Conservation (phyloP, 2,797 vertebrate species). For the Dromococcyx pavoninus region DNA sequence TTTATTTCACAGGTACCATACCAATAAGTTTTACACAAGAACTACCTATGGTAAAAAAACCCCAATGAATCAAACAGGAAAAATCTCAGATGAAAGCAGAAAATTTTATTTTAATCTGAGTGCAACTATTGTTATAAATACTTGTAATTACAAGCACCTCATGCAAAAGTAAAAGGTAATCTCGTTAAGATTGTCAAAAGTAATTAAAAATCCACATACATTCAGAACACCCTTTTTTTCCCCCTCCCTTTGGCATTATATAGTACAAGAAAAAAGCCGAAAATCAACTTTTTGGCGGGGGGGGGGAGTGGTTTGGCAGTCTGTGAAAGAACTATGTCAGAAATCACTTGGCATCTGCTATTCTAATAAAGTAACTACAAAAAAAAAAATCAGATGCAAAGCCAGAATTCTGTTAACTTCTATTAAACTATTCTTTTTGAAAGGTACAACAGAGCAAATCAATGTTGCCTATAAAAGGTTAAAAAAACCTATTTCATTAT, state of each 20-base stretch:
- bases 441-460: not conserved
- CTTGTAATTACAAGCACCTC: not conserved
- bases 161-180: not conserved
- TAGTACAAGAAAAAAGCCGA: not conserved
- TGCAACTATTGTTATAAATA: not conserved
- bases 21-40: not conserved
- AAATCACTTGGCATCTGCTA: slow-evolving; percentile 11
- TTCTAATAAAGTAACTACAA: not conserved
- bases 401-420: not conserved
- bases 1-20: not conserved
- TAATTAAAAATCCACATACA: not conserved
- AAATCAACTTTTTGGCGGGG: not conserved
- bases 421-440: not conserved
- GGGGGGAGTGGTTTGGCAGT: not conserved
- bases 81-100: not conserved
- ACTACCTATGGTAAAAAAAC: not conserved
- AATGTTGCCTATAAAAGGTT: not conserved
- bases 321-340: not conserved
- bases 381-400: not conserved
- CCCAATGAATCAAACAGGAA: not conserved
- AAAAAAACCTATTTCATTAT: not conserved
- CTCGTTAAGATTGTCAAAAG: not conserved
- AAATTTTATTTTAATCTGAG: not conserved
- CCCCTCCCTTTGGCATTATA: not conserved
- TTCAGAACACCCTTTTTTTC: not conserved